These are phyloP conservation scores for Danaus melanippus DNA, from an alignment of 1,140 invertebrate genomes.

Conservation along the genomic window DNA sequence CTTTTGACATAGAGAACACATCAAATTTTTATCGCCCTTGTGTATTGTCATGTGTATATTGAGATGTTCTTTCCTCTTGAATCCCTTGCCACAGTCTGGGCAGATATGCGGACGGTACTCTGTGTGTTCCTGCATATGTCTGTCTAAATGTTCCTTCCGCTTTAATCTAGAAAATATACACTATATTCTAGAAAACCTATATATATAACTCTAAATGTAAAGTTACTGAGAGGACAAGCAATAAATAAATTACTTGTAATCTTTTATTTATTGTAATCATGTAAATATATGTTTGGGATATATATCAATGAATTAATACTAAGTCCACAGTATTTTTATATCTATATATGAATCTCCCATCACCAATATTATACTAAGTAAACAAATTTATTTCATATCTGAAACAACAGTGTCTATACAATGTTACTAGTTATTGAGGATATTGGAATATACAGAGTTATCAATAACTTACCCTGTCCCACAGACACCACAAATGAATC, in stretches of 20 bases:
- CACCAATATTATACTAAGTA: no score
- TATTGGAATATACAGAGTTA: no score
- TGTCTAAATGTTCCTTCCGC: constrained; percentile 83
- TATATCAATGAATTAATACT: no score
- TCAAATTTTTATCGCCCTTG: constrained; percentile 82
- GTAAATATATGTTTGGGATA: no score
- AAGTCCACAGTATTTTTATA: no score
- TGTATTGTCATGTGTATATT: constrained; percentile 85
- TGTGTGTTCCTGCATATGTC: constrained; percentile 83
- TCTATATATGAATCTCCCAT: no score
- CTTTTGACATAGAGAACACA: constrained; percentile 67
- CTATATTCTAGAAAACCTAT: neutral
- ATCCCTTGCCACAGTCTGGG: constrained; percentile 81
- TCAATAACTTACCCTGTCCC: constrained; percentile 55
- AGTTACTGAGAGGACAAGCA: no score
- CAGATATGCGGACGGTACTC: constrained; percentile 80
- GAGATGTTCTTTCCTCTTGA: constrained; percentile 86
- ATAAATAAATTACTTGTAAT: no score
- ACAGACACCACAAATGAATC: constrained; percentile 75
- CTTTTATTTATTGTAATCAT: no score
- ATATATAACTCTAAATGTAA: constrained; percentile 8
- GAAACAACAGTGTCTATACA: no score
- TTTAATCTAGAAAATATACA: constrained; percentile 74
- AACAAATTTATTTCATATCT: no score
- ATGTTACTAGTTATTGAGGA: no score